Evolutionary conservation across 2,888 invertebrate species (phyloP), one percentile per base, ranked within the genome.

Genomic region (Teleogryllus oceanicus): DNA sequence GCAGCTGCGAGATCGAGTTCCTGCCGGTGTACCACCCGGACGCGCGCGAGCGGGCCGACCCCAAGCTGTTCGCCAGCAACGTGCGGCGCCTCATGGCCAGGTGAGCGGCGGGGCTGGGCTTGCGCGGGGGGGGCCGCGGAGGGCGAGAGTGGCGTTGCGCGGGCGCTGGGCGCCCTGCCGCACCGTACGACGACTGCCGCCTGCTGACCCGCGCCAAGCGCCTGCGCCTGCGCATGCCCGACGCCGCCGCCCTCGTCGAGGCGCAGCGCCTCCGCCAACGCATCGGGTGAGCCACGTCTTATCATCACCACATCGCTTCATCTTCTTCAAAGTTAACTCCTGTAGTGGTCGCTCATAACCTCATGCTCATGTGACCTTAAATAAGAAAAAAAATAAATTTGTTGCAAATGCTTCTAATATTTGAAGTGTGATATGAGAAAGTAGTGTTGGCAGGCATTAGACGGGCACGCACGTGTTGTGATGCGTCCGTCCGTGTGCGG

Each of bases 1-100:
- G 94, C 84, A 92, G 92, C 80, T 94, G 96, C 84, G 96, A 96
- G 89, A 93, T 96, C 77, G 96, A 97, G 89, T 97, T 95, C 88
- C 89, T 98, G 49, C 97, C 97, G 0, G 96, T 97, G 4, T 97
- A 97, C 88, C 91, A 89, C 75, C 98, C 98, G 0, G 95, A 90
- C 84, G 94, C 94, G 83, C 95, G 93, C 82, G 98, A 98, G 87
- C 93, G 93, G 85, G 88, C 90, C 5, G 93, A 98, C 88, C 94
- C 97, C 0, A 96, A 94, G 86, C 89, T 98, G 50, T 98, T 92
- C 86, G 97, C 97, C 1, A 91, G 92, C 85, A 97, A 97, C 87
- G 97, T 98, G 8, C 90, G 96, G 82, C 92, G 92, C 84, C 92
- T 95, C 75, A 97, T 98, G 97, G 96, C 97, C 74, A 93, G 93